Percentiles rank a stretch among this genome's conserved stretches.
phyloP scores from a whole-genome alignment of 2,888 invertebrate genomes.

The Aphrophora alni region DNA sequence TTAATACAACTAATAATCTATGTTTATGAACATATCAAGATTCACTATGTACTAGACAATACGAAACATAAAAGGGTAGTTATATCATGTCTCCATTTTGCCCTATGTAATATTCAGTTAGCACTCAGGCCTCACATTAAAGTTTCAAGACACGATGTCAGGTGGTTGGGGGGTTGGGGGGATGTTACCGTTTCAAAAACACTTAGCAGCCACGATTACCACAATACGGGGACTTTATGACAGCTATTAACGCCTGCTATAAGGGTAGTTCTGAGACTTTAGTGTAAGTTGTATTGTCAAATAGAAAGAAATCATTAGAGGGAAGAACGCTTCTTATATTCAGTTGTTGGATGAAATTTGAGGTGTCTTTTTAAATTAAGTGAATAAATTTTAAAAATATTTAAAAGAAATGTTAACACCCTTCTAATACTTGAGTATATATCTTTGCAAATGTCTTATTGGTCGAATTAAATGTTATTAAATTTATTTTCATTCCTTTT shows the following conservation, averaged over 20 bases:
- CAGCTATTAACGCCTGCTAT: background rate
- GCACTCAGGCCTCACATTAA: background rate
- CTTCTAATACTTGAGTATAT: too few relatives aligned
- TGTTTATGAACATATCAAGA: background rate
- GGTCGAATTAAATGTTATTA: too few relatives aligned
- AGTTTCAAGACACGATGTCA: constrained; percentile 5
- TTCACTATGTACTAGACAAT: too few relatives aligned
- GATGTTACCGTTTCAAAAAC: constrained; percentile 9
- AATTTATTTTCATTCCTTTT: too few relatives aligned
- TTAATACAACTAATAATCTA: background rate
- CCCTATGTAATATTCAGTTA: background rate
- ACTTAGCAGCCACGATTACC: background rate
- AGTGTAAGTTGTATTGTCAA: background rate
- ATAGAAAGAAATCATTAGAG: background rate
- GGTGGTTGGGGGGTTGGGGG: background rate
- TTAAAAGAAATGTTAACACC: too few relatives aligned
- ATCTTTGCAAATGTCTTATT: too few relatives aligned
- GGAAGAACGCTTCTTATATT: too few relatives aligned
- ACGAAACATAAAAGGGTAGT: background rate
- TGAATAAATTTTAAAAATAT: too few relatives aligned
- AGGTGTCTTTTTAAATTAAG: too few relatives aligned
- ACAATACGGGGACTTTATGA: background rate
- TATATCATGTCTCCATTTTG: background rate
- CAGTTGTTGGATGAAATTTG: too few relatives aligned
- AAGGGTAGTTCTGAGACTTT: background rate